Base-by-base conservation (phyloP, 2,797 vertebrate genomes). In the Todus mexicanus region DNA sequence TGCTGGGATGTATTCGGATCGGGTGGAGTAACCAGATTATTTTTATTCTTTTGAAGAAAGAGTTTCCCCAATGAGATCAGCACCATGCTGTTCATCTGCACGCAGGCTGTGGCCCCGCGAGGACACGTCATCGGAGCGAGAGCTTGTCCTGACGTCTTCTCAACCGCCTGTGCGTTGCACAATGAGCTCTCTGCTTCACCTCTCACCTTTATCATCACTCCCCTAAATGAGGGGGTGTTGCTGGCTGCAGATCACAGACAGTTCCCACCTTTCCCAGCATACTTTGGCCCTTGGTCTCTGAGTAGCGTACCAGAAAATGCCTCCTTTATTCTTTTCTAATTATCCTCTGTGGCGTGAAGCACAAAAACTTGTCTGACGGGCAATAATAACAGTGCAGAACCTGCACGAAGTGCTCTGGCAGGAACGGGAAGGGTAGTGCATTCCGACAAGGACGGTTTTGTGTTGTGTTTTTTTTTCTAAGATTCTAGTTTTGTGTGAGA, bases 81-180 rank as follows among this genome's bases (percentile, higher is more conserved):
- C 22, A 6, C 29, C 1, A 0, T 7, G 31, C 64, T 75, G 21
- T 42, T 50, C 11, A 65, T 38, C 66, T 79, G 70, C 23, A 33
- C 10, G 22, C 53, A 40, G 68, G 68, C 11, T 4, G 60, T 19
- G 42, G 51, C 35, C 5, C 63, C 23, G 11, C 1, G 6, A 1
- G 4, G 11, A 20, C 5, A 7, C 15, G 17, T 15, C 2, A 0
- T n/a, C 54, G 64, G 69, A 2, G 1, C 38, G 15, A n/a, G 31
- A 20, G 29, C 40, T 59, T 19, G 23, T 48, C 70, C 74, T 77
- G 56, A 1, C 4, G 65, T 29, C 33, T 40, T 35, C 59, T 22
- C 45, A 60, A 15, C 23, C 61, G 5, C 42, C 14, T 3, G 1
- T 7, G 19, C 29, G 1, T 27, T 60, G 78, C 66, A 43, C 21